Evolutionary conservation across 2,888 invertebrate species (phyloP).

Genomic region (Phania funesta): DNA sequence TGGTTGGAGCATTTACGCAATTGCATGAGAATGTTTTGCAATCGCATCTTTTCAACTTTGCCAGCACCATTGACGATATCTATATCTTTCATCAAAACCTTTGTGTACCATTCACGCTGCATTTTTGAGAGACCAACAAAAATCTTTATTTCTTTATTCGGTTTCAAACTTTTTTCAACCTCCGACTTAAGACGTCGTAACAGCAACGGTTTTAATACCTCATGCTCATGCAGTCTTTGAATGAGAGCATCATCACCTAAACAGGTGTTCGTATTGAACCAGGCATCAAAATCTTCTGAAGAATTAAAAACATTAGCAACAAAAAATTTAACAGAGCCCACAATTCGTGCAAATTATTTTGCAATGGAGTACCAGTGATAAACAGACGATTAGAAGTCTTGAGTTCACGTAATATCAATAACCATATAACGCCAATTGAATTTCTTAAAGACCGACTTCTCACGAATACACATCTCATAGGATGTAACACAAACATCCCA

Average conservation of each 20-base stretch:
- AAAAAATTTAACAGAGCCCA: conserved; percentile 99
- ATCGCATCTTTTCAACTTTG: neutral
- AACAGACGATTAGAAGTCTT: conserved; percentile 97
- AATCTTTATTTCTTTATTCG: conserved; percentile 98
- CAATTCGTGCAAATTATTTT: conserved; percentile 98
- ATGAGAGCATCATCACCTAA: conserved; percentile 95
- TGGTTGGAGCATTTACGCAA: conserved; percentile 98
- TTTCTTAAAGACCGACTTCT: neutral
- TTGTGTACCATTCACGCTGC: conserved; percentile 99
- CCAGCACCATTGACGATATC: neutral
- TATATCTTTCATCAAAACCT: conserved; percentile 96
- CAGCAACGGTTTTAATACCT: neutral
- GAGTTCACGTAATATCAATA: conserved; percentile 62
- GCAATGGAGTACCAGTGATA: conserved; percentile 97
- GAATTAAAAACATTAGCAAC: conserved; percentile 98
- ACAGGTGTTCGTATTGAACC: conserved; percentile 98
- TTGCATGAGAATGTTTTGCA: conserved; percentile 97
- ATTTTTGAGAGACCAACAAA: conserved; percentile 98
- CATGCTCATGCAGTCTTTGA: conserved; percentile 82
- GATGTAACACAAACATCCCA: neutral
- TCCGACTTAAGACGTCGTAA: neutral
- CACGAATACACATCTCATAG: neutral
- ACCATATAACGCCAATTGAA: neutral
- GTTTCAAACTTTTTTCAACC: conserved; percentile 77
- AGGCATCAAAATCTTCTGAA: conserved; percentile 98